Conservation (phyloP, 2,888 invertebrate species). For the Mactromeris polynyma region DNA sequence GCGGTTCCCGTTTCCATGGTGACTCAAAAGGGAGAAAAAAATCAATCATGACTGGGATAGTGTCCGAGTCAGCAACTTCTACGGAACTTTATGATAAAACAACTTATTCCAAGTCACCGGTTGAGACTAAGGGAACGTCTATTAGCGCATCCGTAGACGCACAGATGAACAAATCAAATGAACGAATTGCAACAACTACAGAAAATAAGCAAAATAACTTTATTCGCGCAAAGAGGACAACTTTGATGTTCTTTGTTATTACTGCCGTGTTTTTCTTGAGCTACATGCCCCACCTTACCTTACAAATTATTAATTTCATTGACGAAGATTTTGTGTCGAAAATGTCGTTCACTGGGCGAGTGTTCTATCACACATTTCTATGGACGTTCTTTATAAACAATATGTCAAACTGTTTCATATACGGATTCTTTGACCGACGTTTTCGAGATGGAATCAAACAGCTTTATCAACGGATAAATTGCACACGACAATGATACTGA, state of each 20-base stretch:
- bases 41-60: not conserved
- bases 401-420: slow-evolving; percentile 77
- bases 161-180: not conserved
- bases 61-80: not conserved
- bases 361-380: slow-evolving; percentile 74
- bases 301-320: slow-evolving; percentile 68
- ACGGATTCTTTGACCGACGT: slow-evolving; percentile 77
- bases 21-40: not conserved
- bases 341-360: slow-evolving; percentile 58
- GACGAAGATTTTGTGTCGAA: slow-evolving; percentile 66
- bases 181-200: not conserved
- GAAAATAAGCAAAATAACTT: not conserved
- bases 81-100: not conserved
- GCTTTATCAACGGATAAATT: not conserved
- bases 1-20: not conserved
- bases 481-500: not conserved
- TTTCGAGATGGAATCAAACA: slow-evolving; percentile 72
- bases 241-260: slow-evolving; percentile 74
- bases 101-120: no score
- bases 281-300: slow-evolving; percentile 74
- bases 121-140: not conserved
- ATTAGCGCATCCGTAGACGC: not conserved
- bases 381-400: slow-evolving; percentile 79
- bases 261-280: slow-evolving; percentile 75
- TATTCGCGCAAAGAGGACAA: slow-evolving; percentile 58